Percentiles rank a stretch among this genome's conserved stretches.
Evolutionary conservation across 2,797 vertebrate species (phyloP).

Genomic region (Myioborus melanocephalus): DNA sequence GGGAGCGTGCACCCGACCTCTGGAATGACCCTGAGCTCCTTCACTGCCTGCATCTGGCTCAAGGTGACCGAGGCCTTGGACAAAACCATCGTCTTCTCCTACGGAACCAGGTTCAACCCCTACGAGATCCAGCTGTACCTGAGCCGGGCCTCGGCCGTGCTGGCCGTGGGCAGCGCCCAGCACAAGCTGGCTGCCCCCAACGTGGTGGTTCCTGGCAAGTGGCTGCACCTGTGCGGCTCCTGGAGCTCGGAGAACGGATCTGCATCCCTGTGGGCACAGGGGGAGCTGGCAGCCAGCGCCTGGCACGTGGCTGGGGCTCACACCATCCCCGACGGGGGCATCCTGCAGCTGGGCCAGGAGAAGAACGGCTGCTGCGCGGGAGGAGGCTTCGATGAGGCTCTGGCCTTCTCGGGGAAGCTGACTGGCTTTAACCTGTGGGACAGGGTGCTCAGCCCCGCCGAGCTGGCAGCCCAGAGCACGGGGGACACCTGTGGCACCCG

Average conservation of each 20-base stretch:
- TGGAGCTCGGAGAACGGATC: conserved; percentile 86
- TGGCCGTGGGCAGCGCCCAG: conserved; percentile 81
- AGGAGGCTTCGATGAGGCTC: conserved; percentile 80
- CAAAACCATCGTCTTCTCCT: conserved; percentile 91
- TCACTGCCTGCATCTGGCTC: conserved; percentile 90
- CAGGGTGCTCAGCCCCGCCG: conserved; percentile 77
- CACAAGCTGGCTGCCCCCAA: conserved; percentile 75
- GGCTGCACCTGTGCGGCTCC: conserved; percentile 87
- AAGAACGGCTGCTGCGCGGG: conserved; percentile 84
- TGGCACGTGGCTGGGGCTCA: conserved; percentile 77
- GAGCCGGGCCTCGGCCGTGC: conserved; percentile 68
- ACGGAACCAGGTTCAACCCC: conserved; percentile 86
- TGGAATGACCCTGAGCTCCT: conserved; percentile 76
- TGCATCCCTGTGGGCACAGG: conserved; percentile 81
- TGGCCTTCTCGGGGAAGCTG: conserved; percentile 90
- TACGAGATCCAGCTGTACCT: conserved; percentile 91
- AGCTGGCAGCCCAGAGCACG: conserved; percentile 75
- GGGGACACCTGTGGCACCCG: conserved; percentile 77
- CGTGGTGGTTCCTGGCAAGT: conserved; percentile 69
- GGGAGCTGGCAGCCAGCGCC: conserved; percentile 68
- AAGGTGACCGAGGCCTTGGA: conserved; percentile 84
- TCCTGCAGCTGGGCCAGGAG: conserved; percentile 91
- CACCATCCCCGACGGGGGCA: conserved; percentile 79
- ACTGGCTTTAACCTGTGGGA: conserved; percentile 95
- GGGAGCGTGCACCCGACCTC: conserved; percentile 79